These are phyloP conservation scores for Limnothrissa miodon DNA, from an alignment of 2,113 vertebrate genomes.

Conservation along the genomic window DNA sequence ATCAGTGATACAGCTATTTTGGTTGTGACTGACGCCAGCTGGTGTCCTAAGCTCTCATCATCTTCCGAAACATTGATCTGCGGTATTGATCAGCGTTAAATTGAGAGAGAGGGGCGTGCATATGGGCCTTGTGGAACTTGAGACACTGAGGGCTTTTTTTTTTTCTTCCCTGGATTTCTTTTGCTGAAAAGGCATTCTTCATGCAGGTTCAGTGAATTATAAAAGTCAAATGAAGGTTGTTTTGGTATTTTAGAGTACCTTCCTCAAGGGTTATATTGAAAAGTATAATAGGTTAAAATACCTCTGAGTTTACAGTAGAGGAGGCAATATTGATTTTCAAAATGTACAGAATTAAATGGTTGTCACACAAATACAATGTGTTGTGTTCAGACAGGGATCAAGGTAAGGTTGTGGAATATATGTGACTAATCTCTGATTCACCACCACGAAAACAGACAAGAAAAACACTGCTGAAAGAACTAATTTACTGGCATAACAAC, in stretches of 20 bases:
- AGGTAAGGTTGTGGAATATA: neutral
- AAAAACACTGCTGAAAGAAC: neutral
- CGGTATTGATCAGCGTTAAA: slow-evolving; percentile 49
- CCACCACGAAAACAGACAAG: neutral
- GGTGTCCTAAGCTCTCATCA: slow-evolving; percentile 41
- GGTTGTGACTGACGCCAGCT: slow-evolving; percentile 43
- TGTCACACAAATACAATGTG: neutral
- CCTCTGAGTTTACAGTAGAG: neutral
- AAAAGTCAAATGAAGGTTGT: slow-evolving; percentile 52
- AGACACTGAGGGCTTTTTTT: slow-evolving; percentile 36
- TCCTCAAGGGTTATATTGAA: neutral
- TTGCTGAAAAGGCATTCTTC: slow-evolving; percentile 43
- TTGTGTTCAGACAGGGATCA: neutral
- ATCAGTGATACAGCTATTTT: slow-evolving; percentile 48
- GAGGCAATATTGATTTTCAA: neutral
- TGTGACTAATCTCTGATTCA: neutral
- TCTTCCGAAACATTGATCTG: slow-evolving; percentile 47
- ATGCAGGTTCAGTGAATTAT: slow-evolving; percentile 29
- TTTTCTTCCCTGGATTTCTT: slow-evolving; percentile 23
- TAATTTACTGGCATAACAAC: neutral
- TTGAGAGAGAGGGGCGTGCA: slow-evolving; percentile 36
- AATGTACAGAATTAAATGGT: neutral
- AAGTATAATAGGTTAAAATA: slow-evolving; percentile 4
- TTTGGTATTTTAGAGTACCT: slow-evolving; percentile 18
- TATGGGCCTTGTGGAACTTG: slow-evolving; percentile 33